Percentiles rank a stretch among this genome's conserved stretches.
phyloP scores from a whole-genome alignment of 1,140 invertebrate species.

The Drosophila pachea region DNA sequence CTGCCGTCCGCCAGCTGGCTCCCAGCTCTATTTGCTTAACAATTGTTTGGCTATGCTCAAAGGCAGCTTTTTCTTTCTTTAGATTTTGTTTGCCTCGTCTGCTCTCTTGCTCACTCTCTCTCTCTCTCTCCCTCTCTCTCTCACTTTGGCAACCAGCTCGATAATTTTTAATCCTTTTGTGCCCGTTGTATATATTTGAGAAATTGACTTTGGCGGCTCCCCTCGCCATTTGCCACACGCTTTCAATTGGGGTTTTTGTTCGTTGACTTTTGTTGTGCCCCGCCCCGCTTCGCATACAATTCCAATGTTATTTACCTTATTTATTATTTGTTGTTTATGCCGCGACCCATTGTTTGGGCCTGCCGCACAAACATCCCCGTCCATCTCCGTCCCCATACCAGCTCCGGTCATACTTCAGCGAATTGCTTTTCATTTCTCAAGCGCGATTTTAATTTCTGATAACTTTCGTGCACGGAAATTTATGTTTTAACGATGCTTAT shows the following conservation, averaged over 20 bases:
- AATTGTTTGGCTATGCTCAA: conserved; percentile 42
- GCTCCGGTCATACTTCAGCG: background rate
- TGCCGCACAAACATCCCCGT: too few species aligned
- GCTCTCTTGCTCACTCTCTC: background rate
- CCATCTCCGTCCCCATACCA: background rate
- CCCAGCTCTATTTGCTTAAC: conserved; percentile 30
- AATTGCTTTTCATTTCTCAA: conserved; percentile 44
- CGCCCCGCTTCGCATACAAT: conserved; percentile 56
- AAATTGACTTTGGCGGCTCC: conserved; percentile 56
- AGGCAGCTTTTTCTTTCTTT: conserved; percentile 27
- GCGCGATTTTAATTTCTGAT: conserved; percentile 65
- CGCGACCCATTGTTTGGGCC: conserved; percentile 45
- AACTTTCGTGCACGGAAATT: conserved; percentile 56
- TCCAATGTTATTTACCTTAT: conserved; percentile 61
- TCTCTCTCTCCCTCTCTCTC: background rate
- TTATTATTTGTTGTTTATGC: conserved; percentile 68
- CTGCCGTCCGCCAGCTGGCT: conserved; percentile 20
- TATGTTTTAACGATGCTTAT: conserved; percentile 57
- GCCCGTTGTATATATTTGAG: conserved; percentile 58
- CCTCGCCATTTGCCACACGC: conserved; percentile 22
- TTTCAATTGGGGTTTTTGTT: conserved; percentile 53
- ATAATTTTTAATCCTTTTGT: conserved; percentile 64
- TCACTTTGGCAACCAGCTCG: background rate
- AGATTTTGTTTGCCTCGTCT: conserved; percentile 6
- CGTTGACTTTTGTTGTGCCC: conserved; percentile 40